Percentiles rank a stretch among this genome's conserved stretches.
Conservation (phyloP, 2,888 invertebrate species). For the Lycia hirtaria region DNA sequence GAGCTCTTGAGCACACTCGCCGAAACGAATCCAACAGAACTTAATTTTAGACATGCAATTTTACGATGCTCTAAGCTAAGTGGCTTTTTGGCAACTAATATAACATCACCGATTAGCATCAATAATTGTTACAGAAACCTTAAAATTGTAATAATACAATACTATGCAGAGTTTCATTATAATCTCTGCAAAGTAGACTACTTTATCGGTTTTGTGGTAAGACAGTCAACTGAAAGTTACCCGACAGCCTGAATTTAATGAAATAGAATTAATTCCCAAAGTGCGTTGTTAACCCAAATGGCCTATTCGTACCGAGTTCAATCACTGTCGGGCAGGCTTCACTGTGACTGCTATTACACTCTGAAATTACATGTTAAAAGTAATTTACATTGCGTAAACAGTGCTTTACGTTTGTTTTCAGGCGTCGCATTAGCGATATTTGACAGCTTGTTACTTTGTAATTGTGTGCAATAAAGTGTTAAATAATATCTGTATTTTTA, state of each 20-base stretch:
- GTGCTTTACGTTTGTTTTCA: conserved; percentile 24
- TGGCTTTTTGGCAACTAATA: too few relatives aligned
- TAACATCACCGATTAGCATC: too few relatives aligned
- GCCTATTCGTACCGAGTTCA: conserved; percentile 10
- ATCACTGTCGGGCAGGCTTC: conserved; percentile 11
- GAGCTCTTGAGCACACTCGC: too few relatives aligned
- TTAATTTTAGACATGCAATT: too few relatives aligned
- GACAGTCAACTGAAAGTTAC: not conserved
- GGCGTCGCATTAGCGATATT: conserved; percentile 13
- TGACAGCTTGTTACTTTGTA: conserved; percentile 1
- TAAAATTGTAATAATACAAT: too few relatives aligned
- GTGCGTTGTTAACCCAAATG: conserved; percentile 11
- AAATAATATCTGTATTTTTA: too few relatives aligned
- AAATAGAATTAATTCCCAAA: conserved; percentile 18
- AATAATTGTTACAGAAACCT: not conserved
- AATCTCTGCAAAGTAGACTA: too few relatives aligned
- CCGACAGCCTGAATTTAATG: conserved; percentile 1
- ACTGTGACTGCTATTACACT: conserved; percentile 15
- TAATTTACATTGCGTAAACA: conserved; percentile 33
- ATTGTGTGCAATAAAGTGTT: too few relatives aligned
- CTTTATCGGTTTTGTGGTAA: not conserved
- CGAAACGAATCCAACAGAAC: too few relatives aligned
- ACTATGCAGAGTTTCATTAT: too few relatives aligned
- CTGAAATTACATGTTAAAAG: conserved; percentile 28
- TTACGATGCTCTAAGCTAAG: too few relatives aligned